A percentile compares a stretch with the other conserved stretches of the same genome.
phyloP scores from a whole-genome alignment of 2,113 vertebrate species.

The Arothron firmamentum region DNA sequence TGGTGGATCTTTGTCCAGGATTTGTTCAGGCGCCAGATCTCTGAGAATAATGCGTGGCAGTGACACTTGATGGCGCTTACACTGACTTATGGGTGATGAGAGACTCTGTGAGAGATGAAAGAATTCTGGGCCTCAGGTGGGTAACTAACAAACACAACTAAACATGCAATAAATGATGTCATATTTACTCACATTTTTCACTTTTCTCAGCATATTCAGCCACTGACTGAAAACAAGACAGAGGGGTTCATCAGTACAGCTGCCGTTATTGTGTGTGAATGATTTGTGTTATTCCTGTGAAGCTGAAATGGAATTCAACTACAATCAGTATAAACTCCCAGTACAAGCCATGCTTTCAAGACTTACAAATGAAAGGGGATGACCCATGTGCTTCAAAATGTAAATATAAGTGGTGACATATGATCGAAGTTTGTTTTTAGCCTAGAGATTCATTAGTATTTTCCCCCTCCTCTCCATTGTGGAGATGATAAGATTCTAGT shows the following conservation, averaged over 20 bases:
- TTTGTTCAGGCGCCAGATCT: constrained; percentile 59
- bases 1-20: constrained; percentile 58
- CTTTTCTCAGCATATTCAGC: constrained; percentile 75
- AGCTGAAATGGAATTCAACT: constrained; percentile 1
- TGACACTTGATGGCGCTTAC: constrained; percentile 55
- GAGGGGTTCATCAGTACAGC: neutral
- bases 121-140: no score
- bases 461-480: no score
- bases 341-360: no score
- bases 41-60: constrained; percentile 53
- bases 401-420: no score
- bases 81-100: constrained; percentile 52
- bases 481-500: no score
- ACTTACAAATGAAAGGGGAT: neutral
- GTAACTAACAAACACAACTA: no score
- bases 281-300: neutral
- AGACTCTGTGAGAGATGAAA: constrained; percentile 42
- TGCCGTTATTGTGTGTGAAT: neutral
- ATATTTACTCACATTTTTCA: constrained; percentile 70
- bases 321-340: neutral
- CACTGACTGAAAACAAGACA: constrained; percentile 65
- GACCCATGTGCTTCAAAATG: neutral
- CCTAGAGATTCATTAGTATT: neutral
- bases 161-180: no score
- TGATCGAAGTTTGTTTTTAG: neutral